Base-by-base conservation (phyloP, 2,888 invertebrate species). In the Boloria euphrosyne region DNA sequence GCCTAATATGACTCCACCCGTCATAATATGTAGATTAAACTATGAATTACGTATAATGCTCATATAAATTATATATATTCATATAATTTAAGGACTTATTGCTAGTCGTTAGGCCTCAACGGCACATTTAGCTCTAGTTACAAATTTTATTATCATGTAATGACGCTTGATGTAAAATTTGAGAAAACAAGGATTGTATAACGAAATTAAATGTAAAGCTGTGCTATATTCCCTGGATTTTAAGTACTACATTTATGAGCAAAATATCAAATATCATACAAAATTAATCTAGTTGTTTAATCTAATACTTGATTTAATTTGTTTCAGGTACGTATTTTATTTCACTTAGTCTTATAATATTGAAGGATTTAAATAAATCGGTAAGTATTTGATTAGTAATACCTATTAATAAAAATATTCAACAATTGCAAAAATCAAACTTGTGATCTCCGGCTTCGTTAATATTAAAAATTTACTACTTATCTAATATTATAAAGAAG, bases 131-230 rank as follows among this genome's bases (percentile, higher is more conserved):
- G 44, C 31, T 46, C 17, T 2, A 16, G 17, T 58, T 51, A 22
- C 27, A 58, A 27, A 49, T 27, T 57, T 51, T 46, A 44, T 52
- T 18, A 27, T 17, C 27, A 31, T 46, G 52, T 52, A 58, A 52
- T 58, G 52, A 64, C 58, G 38, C 52, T 46, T 64, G 18, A 64
- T 64, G 52, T 59, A 52, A 47, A 65, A 53, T 59, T 65, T 52
- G 27, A 52, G 47, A 38, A 10, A 38, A 18, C n/a, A 18, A 46
- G 44, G 58, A 22, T 53, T 10, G 16, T 31, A 16, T 47, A 52
- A 53, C 18, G 47, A 13, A 52, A 17, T 31, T 31, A 18, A 53
- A 59, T 47, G 14, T 31, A 27, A 31, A 17, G 27, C 13, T 38
- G 14, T 50, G 55, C 7, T 52, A 18, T 47, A 47, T 38, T 38